A percentile compares a stretch with the other conserved stretches of the same genome.
phyloP scores from a whole-genome alignment of 2,888 invertebrate genomes.

The Harmothoe impar region DNA sequence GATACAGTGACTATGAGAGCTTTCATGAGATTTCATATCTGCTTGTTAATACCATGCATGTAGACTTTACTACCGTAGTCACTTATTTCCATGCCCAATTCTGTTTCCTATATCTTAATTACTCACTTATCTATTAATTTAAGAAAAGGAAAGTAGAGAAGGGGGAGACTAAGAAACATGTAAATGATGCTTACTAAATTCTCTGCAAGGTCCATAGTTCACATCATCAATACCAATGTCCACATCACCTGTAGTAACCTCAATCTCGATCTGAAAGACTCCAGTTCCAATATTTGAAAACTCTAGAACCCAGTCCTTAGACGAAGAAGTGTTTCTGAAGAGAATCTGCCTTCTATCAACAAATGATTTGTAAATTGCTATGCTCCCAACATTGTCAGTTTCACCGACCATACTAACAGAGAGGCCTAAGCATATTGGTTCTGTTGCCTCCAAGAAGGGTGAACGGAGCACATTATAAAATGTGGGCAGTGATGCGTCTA shows the following conservation, averaged over 20 bases:
- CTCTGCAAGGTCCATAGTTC: neutral
- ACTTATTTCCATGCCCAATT: too few relatives aligned
- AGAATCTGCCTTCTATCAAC: neutral
- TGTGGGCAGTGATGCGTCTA: neutral
- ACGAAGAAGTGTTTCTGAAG: neutral
- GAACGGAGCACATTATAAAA: neutral
- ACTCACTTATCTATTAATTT: too few relatives aligned
- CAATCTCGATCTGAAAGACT: neutral
- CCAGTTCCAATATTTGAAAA: neutral
- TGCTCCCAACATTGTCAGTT: neutral
- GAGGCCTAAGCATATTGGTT: neutral
- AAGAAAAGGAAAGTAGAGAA: too few relatives aligned
- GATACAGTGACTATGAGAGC: too few relatives aligned
- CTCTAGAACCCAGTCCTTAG: neutral
- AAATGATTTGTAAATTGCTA: neutral
- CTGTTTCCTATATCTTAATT: too few relatives aligned
- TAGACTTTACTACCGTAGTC: too few relatives aligned
- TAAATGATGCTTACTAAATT: neutral
- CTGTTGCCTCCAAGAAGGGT: conserved; percentile 10
- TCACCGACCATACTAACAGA: neutral
- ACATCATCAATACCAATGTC: conserved; percentile 4
- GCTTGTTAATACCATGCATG: too few relatives aligned
- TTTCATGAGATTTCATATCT: too few relatives aligned
- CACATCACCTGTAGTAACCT: neutral
- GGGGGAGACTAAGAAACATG: too few relatives aligned